Conservation (phyloP, 2,113 vertebrate species). For the Riparia riparia region DNA sequence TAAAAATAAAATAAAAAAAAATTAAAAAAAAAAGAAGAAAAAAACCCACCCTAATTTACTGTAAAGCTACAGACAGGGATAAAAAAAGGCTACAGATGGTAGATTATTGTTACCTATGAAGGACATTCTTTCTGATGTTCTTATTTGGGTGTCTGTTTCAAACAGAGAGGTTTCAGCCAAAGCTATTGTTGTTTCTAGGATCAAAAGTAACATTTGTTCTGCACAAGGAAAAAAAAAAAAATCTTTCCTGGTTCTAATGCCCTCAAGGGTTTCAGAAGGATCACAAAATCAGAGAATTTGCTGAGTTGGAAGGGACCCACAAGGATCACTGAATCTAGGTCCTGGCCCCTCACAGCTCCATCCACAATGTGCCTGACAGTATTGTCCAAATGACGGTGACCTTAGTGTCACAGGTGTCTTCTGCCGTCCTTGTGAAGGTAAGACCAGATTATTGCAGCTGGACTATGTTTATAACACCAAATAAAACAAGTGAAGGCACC, state of each 20-base stretch:
- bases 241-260: not conserved
- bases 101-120: not conserved
- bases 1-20: not conserved
- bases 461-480: not conserved
- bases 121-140: not conserved
- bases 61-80: not conserved
- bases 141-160: not conserved
- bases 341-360: not conserved
- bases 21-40: not conserved
- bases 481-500: not conserved
- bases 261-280: not conserved
- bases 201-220: not conserved
- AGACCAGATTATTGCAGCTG: not conserved
- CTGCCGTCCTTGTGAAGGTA: not conserved
- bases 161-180: not conserved
- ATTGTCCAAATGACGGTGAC: not conserved
- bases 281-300: not conserved
- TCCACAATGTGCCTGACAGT: not conserved
- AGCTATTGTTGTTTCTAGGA: not conserved
- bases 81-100: not conserved
- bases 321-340: not conserved
- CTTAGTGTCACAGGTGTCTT: not conserved
- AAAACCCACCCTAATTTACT: not conserved
- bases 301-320: not conserved
- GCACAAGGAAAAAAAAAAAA: not conserved